Percentiles rank a stretch among this genome's conserved stretches.
phyloP scores from a whole-genome alignment of 2,113 vertebrate species.

The Actenoides lindsayi region DNA sequence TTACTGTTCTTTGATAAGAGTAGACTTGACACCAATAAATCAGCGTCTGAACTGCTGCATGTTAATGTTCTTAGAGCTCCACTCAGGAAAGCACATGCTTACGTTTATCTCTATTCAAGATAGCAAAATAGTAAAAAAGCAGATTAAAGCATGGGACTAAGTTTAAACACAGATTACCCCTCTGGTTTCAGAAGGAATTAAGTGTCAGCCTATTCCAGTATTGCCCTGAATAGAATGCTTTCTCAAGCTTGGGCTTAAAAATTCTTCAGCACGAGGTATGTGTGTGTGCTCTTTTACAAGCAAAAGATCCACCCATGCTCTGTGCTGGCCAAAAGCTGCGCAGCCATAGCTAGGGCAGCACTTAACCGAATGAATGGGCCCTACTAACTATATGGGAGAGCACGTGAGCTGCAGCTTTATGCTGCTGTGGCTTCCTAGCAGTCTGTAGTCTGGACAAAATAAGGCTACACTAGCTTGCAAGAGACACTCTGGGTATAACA shows the following conservation, averaged over 20 bases:
- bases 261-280: not conserved
- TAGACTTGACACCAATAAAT: not conserved
- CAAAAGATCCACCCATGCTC: not conserved
- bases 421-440: not conserved
- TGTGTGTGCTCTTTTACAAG: not conserved
- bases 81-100: not conserved
- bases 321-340: not conserved
- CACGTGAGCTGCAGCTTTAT: not conserved
- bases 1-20: not conserved
- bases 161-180: constrained; percentile 36
- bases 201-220: not conserved
- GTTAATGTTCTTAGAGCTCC: not conserved
- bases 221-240: not conserved
- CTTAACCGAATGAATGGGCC: not conserved
- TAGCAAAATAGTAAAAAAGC: constrained; percentile 34
- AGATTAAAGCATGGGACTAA: constrained; percentile 36
- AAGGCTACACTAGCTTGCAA: not conserved
- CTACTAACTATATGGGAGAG: not conserved
- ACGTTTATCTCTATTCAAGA: not conserved
- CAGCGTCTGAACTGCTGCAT: not conserved
- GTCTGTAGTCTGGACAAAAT: not conserved
- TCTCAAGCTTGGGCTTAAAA: not conserved
- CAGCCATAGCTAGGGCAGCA: not conserved
- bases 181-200: constrained; percentile 12
- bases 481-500: not conserved